A percentile compares a stretch with the other conserved stretches of the same genome.
phyloP scores from a whole-genome alignment of 1,140 invertebrate genomes.

The Trichoplusia ni region DNA sequence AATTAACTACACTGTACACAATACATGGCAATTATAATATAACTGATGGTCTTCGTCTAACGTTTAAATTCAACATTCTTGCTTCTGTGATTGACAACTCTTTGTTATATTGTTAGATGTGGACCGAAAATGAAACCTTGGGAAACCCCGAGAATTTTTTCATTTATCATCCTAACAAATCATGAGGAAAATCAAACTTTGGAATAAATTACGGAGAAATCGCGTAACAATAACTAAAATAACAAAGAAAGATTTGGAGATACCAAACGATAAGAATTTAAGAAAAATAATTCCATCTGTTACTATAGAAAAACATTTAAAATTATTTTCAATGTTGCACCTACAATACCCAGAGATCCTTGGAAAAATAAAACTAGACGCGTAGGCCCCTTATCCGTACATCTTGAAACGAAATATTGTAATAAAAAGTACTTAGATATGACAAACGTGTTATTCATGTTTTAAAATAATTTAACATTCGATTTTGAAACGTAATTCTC shows the following conservation, averaged over 20 bases:
- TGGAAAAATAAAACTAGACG: constrained; percentile 63
- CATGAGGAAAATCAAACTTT: constrained; percentile 20
- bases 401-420: constrained; percentile 68
- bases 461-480: constrained; percentile 14
- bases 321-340: constrained; percentile 57
- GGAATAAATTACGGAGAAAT: constrained; percentile 13
- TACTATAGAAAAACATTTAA: constrained; percentile 64
- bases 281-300: constrained; percentile 37
- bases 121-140: constrained; percentile 1
- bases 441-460: constrained; percentile 37
- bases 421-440: constrained; percentile 65
- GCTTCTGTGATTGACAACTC: constrained; percentile 13
- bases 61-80: constrained; percentile 30
- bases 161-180: background rate
- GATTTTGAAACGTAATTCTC: constrained; percentile 40
- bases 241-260: constrained; percentile 54
- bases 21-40: constrained; percentile 45
- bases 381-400: constrained; percentile 51
- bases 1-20: constrained; percentile 53
- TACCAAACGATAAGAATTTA: constrained; percentile 39
- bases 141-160: background rate
- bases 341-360: constrained; percentile 59
- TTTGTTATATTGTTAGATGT: background rate
- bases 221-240: background rate
- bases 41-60: constrained; percentile 38